phyloP scores from a whole-genome alignment of 1,140 invertebrate species.

The Drosophila jambulina region DNA sequence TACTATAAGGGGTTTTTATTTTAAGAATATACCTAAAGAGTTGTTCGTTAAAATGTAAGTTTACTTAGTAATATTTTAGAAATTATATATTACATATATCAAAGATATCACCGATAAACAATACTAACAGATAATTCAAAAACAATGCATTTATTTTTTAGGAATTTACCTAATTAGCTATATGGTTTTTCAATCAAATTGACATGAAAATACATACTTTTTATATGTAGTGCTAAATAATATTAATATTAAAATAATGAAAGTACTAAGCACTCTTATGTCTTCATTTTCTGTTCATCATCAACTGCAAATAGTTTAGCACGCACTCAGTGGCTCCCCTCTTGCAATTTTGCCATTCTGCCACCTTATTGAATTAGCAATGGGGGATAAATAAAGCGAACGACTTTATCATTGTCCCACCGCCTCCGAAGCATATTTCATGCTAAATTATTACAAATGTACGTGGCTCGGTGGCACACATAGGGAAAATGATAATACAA shows the following conservation, averaged over 20 bases:
- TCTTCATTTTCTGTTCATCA: too few species aligned
- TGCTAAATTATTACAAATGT: conserved; percentile 69
- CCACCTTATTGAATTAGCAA: conserved; percentile 47
- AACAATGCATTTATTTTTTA: too few species aligned
- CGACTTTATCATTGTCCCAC: conserved; percentile 42
- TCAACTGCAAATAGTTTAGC: conserved; percentile 8
- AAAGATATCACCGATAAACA: too few species aligned
- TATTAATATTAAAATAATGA: too few species aligned
- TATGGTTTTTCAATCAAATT: too few species aligned
- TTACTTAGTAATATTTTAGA: background rate
- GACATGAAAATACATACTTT: too few species aligned
- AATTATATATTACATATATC: background rate
- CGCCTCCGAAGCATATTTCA: conserved; percentile 68
- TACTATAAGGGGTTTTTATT: background rate
- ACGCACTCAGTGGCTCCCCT: background rate
- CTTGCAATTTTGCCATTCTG: conserved; percentile 14
- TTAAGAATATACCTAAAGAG: background rate
- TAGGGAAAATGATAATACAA: conserved; percentile 71
- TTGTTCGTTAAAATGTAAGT: background rate
- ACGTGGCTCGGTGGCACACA: conserved; percentile 58
- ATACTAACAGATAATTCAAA: too few species aligned
- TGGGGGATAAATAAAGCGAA: conserved; percentile 40
- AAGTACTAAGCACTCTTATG: too few species aligned
- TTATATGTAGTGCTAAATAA: too few species aligned
- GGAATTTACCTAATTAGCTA: too few species aligned